Conservation (phyloP, 2,888 invertebrate genomes). For the Margaritifera margaritifera region DNA sequence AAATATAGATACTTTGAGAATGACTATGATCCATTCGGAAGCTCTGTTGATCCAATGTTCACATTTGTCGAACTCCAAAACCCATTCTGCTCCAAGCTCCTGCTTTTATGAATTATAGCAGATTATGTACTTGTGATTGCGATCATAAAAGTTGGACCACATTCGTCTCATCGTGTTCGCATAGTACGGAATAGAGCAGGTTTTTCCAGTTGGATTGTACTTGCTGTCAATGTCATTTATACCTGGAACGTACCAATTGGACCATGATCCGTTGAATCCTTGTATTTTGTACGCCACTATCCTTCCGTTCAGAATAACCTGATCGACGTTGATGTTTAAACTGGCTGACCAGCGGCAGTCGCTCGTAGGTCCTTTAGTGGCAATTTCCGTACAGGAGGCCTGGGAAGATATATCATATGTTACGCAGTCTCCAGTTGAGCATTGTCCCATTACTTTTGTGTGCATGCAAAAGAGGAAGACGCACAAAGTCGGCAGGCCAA, state of each 20-base stretch:
- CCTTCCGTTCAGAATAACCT: slow-evolving; percentile 1
- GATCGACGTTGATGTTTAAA: slow-evolving; percentile 11
- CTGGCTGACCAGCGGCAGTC: slow-evolving; percentile 16
- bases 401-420: not conserved
- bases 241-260: slow-evolving; percentile 12
- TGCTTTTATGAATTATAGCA: slow-evolving; percentile 1
- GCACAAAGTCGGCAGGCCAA: too few relatives aligned
- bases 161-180: not conserved
- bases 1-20: too few relatives aligned
- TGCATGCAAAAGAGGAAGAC: too few relatives aligned
- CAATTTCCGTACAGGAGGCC: slow-evolving; percentile 12
- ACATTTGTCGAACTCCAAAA: too few relatives aligned
- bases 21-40: too few relatives aligned
- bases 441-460: too few relatives aligned
- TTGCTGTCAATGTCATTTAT: slow-evolving; percentile 7
- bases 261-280: slow-evolving; percentile 11
- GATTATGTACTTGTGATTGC: slow-evolving; percentile 12
- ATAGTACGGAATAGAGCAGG: not conserved
- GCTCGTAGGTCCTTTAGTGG: not conserved
- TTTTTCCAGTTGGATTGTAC: not conserved
- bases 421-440: too few relatives aligned
- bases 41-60: too few relatives aligned
- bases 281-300: slow-evolving; percentile 17
- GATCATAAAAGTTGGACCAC: slow-evolving; percentile 14
- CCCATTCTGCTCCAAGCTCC: too few relatives aligned